Conservation (phyloP, 2,888 invertebrate species). For the Parnassius mnemosyne region DNA sequence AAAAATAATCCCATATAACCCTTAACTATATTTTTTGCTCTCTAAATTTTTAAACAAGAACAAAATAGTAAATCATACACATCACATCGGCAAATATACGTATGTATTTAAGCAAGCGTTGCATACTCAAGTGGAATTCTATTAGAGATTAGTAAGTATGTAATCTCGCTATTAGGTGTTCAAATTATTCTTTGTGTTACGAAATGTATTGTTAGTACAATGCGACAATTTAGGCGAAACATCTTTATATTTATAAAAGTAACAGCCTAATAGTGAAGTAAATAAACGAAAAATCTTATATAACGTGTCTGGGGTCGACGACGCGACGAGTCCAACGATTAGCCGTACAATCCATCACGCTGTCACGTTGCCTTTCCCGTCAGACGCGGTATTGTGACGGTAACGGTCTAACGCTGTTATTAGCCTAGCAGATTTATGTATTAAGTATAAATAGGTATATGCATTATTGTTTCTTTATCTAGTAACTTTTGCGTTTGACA, state of each 20-base stretch:
- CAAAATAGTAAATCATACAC: no score
- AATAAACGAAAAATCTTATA: conserved; percentile 62
- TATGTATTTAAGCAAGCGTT: no score
- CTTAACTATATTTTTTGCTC: no score
- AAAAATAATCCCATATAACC: no score
- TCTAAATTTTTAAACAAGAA: no score
- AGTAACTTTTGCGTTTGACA: not conserved
- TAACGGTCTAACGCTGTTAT: conserved; percentile 33
- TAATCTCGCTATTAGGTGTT: no score
- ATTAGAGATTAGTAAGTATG: no score
- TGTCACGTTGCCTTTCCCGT: conserved; percentile 38
- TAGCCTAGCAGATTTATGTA: conserved; percentile 32
- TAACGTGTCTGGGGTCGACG: conserved; percentile 53
- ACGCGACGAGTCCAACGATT: conserved; percentile 51
- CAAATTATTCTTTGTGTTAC: not conserved
- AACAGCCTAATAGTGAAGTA: conserved; percentile 38
- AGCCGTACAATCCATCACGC: conserved; percentile 59
- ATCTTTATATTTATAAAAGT: not conserved
- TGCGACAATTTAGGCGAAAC: not conserved
- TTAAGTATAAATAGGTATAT: conserved; percentile 32
- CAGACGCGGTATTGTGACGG: conserved; percentile 26
- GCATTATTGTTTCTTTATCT: conserved; percentile 21
- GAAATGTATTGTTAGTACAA: not conserved
- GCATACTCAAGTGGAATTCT: no score
- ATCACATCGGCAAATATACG: no score